These are phyloP conservation scores for Uloborus diversus DNA, from an alignment of 1,140 invertebrate genomes.

Conservation along the genomic window DNA sequence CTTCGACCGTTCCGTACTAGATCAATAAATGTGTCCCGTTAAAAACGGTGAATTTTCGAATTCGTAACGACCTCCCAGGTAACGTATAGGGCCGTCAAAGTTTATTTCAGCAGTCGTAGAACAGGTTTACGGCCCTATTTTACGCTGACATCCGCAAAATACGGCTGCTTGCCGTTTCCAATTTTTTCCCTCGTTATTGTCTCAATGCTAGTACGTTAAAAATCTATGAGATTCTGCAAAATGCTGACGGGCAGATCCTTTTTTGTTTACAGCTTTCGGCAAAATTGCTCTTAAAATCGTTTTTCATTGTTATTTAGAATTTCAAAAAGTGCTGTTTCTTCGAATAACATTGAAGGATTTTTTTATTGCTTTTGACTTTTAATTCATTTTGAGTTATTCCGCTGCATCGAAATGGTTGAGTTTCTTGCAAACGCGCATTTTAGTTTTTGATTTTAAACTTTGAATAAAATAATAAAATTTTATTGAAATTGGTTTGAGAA, in stretches of 20 bases:
- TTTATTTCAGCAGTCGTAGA: slow-evolving; percentile 48
- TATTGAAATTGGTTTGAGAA: too few species aligned
- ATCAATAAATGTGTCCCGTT: neutral
- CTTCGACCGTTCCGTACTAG: too few species aligned
- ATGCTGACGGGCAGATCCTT: slow-evolving; percentile 17
- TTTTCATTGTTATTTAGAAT: neutral
- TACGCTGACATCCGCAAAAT: slow-evolving; percentile 41
- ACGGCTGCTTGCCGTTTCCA: neutral
- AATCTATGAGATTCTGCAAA: slow-evolving; percentile 37
- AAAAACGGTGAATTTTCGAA: neutral
- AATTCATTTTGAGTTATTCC: too few species aligned
- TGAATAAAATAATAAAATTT: too few species aligned
- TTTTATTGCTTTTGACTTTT: too few species aligned
- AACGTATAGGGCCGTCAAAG: slow-evolving; percentile 50
- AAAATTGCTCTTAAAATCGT: neutral
- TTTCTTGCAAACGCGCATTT: too few species aligned
- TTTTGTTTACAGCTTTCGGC: slow-evolving; percentile 23
- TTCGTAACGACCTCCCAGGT: slow-evolving; percentile 5
- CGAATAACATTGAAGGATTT: too few species aligned
- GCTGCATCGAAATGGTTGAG: too few species aligned
- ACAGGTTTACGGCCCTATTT: slow-evolving; percentile 48
- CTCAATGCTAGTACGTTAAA: slow-evolving; percentile 27
- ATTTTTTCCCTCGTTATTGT: slow-evolving; percentile 23
- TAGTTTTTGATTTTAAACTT: too few species aligned
- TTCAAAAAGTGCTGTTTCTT: neutral